These are phyloP conservation scores for Tragopan temminckii DNA, from an alignment of 2,797 vertebrate genomes.

Conservation along the genomic window DNA sequence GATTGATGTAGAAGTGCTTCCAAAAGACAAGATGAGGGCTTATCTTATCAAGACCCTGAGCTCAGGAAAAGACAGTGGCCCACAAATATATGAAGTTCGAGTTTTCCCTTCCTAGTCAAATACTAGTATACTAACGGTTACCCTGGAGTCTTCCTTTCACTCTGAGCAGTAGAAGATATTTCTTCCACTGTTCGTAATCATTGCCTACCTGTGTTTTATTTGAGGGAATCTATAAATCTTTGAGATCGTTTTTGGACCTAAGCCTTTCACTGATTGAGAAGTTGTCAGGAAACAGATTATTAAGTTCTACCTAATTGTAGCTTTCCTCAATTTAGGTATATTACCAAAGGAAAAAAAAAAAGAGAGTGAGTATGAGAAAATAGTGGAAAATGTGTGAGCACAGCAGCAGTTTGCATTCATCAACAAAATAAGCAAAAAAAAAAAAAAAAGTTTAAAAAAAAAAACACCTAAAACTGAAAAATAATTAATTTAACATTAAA, in stretches of 20 bases:
- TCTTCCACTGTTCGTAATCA: neutral
- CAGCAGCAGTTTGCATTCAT: neutral
- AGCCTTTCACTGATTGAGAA: neutral
- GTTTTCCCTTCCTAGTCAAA: neutral
- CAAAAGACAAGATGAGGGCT: neutral
- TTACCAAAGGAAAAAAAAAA: neutral
- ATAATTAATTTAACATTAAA: neutral
- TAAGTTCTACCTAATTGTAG: neutral
- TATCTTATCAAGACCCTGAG: neutral
- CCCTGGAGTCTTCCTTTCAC: neutral
- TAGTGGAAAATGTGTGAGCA: neutral
- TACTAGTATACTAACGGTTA: neutral
- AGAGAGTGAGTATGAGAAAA: neutral
- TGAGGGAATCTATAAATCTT: neutral
- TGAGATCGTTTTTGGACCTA: neutral
- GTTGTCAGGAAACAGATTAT: neutral
- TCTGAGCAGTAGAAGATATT: neutral
- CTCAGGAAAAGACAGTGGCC: neutral
- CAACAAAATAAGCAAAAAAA: neutral
- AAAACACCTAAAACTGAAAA: neutral
- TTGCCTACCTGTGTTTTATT: neutral
- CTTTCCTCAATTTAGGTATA: neutral
- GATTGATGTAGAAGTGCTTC: neutral
- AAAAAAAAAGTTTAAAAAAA: neutral
- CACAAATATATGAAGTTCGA: neutral